phyloP scores from a whole-genome alignment of 2,888 invertebrate genomes.

The Hirtodrosophila cameraria region DNA sequence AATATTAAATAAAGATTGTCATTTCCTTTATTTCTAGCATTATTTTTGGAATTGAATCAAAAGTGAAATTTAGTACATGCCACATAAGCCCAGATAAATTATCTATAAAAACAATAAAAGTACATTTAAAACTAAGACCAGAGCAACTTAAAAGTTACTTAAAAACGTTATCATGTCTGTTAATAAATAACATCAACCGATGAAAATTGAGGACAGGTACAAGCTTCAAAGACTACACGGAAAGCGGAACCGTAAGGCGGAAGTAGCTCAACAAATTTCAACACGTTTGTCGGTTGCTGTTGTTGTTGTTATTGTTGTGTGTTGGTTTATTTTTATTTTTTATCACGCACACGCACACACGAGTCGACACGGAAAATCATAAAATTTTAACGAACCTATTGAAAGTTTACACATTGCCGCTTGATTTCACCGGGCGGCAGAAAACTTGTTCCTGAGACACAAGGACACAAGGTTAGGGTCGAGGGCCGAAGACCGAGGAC shows the following conservation, averaged over 20 bases:
- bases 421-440: conserved; percentile 65
- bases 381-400: conserved; percentile 81
- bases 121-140: conserved; percentile 53
- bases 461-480: conserved; percentile 5
- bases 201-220: conserved; percentile 40
- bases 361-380: conserved; percentile 68
- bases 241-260: conserved; percentile 46
- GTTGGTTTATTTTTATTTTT: conserved; percentile 33
- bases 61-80: too few relatives aligned
- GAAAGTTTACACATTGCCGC: conserved; percentile 81
- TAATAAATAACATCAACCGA: conserved; percentile 53
- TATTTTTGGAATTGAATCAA: too few relatives aligned
- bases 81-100: conserved; percentile 55
- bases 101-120: conserved; percentile 58
- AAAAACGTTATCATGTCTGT: conserved; percentile 57
- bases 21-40: too few relatives aligned
- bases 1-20: too few relatives aligned
- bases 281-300: conserved; percentile 64
- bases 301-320: conserved; percentile 15
- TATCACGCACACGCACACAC: conserved; percentile 30
- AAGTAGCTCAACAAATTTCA: conserved; percentile 76
- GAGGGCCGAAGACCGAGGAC: conserved; percentile 43
- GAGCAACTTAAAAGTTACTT: conserved; percentile 37
- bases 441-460: conserved; percentile 26
- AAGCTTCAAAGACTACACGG: conserved; percentile 56